These are phyloP conservation scores for Coreoperca whiteheadi DNA, from an alignment of 2,113 vertebrate genomes.

Conservation along the genomic window DNA sequence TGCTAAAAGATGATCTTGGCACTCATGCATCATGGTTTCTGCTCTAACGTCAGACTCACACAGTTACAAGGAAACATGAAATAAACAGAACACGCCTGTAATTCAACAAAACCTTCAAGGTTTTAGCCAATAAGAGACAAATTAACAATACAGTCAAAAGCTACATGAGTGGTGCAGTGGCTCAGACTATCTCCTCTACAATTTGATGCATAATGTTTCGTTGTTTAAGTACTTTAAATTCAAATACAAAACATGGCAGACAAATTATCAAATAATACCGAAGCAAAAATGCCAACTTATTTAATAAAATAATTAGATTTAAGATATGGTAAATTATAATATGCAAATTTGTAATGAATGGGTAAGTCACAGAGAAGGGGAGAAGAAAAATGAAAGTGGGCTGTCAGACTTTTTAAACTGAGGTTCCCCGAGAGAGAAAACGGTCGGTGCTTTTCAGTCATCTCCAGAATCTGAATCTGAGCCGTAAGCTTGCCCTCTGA, in stretches of 20 bases:
- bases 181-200: not conserved
- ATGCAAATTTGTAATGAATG: not conserved
- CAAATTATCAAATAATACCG: not conserved
- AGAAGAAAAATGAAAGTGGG: conserved; percentile 14
- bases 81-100: not conserved
- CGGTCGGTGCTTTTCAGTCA: conserved; percentile 84
- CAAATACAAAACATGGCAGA: conserved; percentile 14
- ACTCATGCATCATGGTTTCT: conserved; percentile 1
- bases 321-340: not conserved
- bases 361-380: conserved; percentile 20
- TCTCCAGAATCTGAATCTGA: conserved; percentile 93
- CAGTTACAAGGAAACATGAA: not conserved
- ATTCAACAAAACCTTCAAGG: not conserved
- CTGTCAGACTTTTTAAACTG: conserved; percentile 32
- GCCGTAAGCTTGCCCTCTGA: conserved; percentile 93
- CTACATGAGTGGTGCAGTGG: not conserved
- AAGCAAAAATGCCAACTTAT: not conserved
- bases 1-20: conserved; percentile 31
- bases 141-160: not conserved
- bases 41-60: not conserved
- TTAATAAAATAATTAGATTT: not conserved
- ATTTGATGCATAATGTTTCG: not conserved
- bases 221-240: not conserved
- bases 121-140: not conserved
- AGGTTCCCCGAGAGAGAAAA: conserved; percentile 69